Percentiles rank a stretch among this genome's conserved stretches.
Conservation (phyloP, 2,888 invertebrate species). For the Pseudococcus viburni region DNA sequence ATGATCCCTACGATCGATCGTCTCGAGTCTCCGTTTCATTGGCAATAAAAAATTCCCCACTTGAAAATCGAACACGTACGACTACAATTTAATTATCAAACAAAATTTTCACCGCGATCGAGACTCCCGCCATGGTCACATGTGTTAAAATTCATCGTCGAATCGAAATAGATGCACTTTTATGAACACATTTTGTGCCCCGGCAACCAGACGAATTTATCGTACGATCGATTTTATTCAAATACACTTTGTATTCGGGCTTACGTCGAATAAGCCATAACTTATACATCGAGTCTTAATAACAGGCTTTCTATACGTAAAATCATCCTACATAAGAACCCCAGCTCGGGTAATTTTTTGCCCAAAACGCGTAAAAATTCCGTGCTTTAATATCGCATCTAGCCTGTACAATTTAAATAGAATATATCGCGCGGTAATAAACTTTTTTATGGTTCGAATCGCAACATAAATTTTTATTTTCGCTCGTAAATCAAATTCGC, state of each 20-base stretch:
- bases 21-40: neutral
- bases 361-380: constrained; percentile 10
- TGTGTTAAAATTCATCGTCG: neutral
- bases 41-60: neutral
- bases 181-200: too few relatives aligned
- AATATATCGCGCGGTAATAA: constrained; percentile 35
- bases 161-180: neutral
- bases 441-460: constrained; percentile 30
- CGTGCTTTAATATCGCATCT: neutral
- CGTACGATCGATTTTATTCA: neutral
- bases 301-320: neutral
- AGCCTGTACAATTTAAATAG: constrained; percentile 27
- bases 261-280: too few relatives aligned
- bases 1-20: constrained; percentile 12
- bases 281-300: neutral
- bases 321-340: neutral
- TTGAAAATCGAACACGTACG: neutral
- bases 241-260: neutral
- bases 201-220: too few relatives aligned
- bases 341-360: neutral
- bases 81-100: neutral
- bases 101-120: neutral
- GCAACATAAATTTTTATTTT: constrained; percentile 36
- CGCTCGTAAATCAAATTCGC: constrained; percentile 31
- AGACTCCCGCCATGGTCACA: neutral